Base-by-base conservation (phyloP, 2,888 invertebrate species). In the Stegana nigrithorax region DNA sequence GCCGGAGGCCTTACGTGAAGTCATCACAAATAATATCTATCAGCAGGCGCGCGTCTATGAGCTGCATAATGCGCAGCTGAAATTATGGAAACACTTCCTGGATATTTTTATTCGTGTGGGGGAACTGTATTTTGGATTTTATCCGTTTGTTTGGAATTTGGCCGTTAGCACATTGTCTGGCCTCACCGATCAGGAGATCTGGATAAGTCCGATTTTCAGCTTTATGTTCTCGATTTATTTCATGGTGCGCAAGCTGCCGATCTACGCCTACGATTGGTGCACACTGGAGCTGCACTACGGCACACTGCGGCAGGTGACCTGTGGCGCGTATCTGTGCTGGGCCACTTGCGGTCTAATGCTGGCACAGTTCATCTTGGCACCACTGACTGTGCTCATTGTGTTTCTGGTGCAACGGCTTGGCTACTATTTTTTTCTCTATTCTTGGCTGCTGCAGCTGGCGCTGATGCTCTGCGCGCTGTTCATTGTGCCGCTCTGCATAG, bases 211-310 rank as follows among this genome's bases (percentile, higher is more conserved):
- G 10, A 32, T 80, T 10, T 75, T 75, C 58, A 72, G 80, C 3
- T 64, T 80, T 36, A 73, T 70, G 12, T 42, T 75, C 21, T 69
- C 76, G 50, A 63, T 75, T 7, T 75, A 87, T 90, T 29, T 84
- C 80, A 60, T 69, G 72, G 2, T 83, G 88, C 32, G 88, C 87
- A 62, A 85, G 88, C 17, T 95, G 75, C 97, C 97, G n/a, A 91
- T 96, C 78, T 89, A 89, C 32, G 85, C 95, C 51, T 99, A 98
- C 85, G 89, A 90, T 61, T 95, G 92, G 45, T 98, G 98, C 88
- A 90, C 96, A 1, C 87, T 98, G 59, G 98, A 99, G 87, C 91
- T 96, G 83, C 92, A 91, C 73, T 96, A 97, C 87, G 98, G 98
- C 2, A 97, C 98, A 81, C 97, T 97, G 82, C 96, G 97, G 80